Percentiles rank a stretch among this genome's conserved stretches.
Conservation (phyloP, 1,140 invertebrate species). For the Plectrocnemia conspersa region DNA sequence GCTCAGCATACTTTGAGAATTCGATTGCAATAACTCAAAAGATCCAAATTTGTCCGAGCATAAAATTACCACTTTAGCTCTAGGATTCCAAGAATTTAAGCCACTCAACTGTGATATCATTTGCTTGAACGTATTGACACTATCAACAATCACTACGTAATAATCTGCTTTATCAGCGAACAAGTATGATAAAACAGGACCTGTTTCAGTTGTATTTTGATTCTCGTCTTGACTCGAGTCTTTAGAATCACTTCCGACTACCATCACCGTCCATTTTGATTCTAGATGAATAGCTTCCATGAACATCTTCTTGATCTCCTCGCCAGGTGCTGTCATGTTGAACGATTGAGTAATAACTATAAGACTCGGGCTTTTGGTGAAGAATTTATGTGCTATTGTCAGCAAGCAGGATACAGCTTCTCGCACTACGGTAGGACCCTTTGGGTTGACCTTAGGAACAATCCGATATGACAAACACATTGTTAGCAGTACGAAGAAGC, state of each 20-base stretch:
- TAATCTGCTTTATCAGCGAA: conserved; percentile 38
- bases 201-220: neutral
- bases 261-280: conserved; percentile 36
- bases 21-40: conserved; percentile 23
- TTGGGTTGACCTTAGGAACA: conserved; percentile 36
- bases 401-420: conserved; percentile 41
- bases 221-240: neutral
- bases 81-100: conserved; percentile 43
- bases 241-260: conserved; percentile 22
- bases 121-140: conserved; percentile 37
- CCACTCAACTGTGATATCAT: conserved; percentile 37
- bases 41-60: conserved; percentile 32
- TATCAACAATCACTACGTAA: conserved; percentile 40
- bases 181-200: neutral
- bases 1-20: conserved; percentile 38
- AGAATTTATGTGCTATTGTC: conserved; percentile 39
- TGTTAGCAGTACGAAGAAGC: too few relatives aligned
- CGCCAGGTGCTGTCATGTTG: conserved; percentile 36
- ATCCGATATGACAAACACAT: too few relatives aligned
- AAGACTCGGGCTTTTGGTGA: conserved; percentile 37
- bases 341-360: conserved; percentile 39
- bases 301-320: conserved; percentile 38
- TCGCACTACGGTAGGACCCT: conserved; percentile 38
- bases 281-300: conserved; percentile 38
- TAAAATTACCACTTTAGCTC: conserved; percentile 41